A percentile compares a stretch with the other conserved stretches of the same genome.
Evolutionary conservation across 2,797 vertebrate species (phyloP).

Genomic region (Euphonia xanthogaster): DNA sequence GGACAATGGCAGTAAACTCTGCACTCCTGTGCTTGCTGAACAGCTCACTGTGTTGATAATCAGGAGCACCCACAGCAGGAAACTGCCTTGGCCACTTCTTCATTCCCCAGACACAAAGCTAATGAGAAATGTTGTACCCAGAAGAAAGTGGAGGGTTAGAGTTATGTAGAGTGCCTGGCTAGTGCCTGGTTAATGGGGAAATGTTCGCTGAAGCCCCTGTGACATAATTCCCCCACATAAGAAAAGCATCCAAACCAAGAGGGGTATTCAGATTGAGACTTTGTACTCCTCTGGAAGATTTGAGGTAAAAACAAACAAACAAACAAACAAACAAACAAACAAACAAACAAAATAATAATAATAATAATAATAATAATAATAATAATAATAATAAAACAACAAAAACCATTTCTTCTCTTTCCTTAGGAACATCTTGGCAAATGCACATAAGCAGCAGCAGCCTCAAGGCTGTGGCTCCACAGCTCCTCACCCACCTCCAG

Average conservation of each 20-base stretch:
- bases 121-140: accelerated
- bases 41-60: neutral
- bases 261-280: accelerated
- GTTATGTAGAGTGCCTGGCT: neutral
- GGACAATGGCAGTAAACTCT: neutral
- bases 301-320: neutral
- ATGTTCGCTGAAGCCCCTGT: accelerated
- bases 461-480: neutral
- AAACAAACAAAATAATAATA: accelerated
- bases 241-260: neutral
- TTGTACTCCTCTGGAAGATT: neutral
- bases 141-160: neutral
- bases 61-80: neutral
- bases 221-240: neutral
- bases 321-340: neutral
- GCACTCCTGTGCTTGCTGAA: neutral
- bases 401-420: neutral
- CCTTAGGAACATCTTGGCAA: neutral
- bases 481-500: neutral
- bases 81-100: neutral
- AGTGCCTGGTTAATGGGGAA: neutral
- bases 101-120: neutral
- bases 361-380: no score
- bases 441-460: neutral
- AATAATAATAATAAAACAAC: neutral